A percentile compares a stretch with the other conserved stretches of the same genome.
Conservation (phyloP, 2,797 vertebrate genomes). For the Xyrichtys novacula region DNA sequence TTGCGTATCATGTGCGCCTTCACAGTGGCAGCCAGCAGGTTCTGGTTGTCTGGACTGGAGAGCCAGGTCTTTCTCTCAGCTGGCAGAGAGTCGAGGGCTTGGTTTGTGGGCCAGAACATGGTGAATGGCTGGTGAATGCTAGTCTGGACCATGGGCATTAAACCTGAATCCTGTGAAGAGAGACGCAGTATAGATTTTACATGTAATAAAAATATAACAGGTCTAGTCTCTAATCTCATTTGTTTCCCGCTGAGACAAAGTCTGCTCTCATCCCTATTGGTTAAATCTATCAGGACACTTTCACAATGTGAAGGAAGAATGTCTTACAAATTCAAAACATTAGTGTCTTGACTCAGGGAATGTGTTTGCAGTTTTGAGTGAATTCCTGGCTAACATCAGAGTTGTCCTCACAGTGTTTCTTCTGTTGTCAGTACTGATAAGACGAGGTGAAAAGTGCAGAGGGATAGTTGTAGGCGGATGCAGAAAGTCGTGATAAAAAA, state of each 20-base stretch:
- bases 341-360: too few relatives aligned
- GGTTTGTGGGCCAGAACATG: slow-evolving; percentile 94
- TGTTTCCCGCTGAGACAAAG: too few relatives aligned
- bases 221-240: too few relatives aligned
- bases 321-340: too few relatives aligned
- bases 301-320: too few relatives aligned
- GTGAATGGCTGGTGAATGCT: slow-evolving; percentile 89
- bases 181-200: not conserved
- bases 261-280: too few relatives aligned
- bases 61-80: slow-evolving; percentile 88
- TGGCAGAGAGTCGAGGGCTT: slow-evolving; percentile 84
- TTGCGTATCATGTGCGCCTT: slow-evolving; percentile 91
- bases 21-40: slow-evolving; percentile 86
- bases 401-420: not conserved
- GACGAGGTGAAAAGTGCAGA: not conserved
- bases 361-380: too few relatives aligned
- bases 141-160: slow-evolving; percentile 85
- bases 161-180: slow-evolving; percentile 82
- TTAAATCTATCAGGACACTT: too few relatives aligned
- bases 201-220: too few relatives aligned
- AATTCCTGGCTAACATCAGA: not conserved
- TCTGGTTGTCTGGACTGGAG: slow-evolving; percentile 87
- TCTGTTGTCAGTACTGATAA: not conserved
- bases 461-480: not conserved
- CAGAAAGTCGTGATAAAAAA: not conserved